Evolutionary conservation across 2,888 invertebrate species (phyloP), one percentile per base, ranked within the genome.

Genomic region (Pocota personata): DNA sequence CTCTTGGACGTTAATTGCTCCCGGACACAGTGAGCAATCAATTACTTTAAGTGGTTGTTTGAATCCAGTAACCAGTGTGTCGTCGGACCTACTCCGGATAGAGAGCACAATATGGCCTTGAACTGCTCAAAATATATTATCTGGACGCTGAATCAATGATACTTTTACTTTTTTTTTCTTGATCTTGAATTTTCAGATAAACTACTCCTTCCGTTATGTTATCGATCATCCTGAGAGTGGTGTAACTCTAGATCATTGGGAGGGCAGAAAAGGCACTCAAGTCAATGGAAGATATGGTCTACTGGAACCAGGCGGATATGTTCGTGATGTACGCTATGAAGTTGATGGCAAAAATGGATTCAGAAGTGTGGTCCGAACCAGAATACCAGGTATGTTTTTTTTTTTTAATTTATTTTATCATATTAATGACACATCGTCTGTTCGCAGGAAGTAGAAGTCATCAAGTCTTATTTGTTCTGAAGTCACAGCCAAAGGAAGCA

Each of bases 261-360:
- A 92, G 73, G 89, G 89, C 69, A 90, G 91, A 5, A 88, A 89
- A 55, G 91, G 91, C 7, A 87, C 88, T 30, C 87, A 89, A 46
- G 91, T 92, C 8, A 87, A 64, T 30, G 91, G 92, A 8, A 89
- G 90, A 30, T 90, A 91, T 88, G 90, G 90, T 48, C 88, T 91
- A 35, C 87, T 91, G 19, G 91, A 92, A 82, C 90, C 90, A 7
- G 90, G 88, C 50, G 92, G 92, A n/a, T 89, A 89, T 79, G 89
- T 91, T 30, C 89, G 91, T 37, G 90, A 90, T 87, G 90, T 92
- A 0, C 90, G 90, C 84, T 91, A 91, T 80, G 90, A 91, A 87
- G 91, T 91, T 8, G 88, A 89, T 62, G 90, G 90, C 0, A 87
- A 90, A 48, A 90, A 88, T 64, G 90, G 90, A 7, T 91, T 90